Base-by-base conservation (phyloP, 1,140 invertebrate species). In the Apocrypta bakeri region DNA sequence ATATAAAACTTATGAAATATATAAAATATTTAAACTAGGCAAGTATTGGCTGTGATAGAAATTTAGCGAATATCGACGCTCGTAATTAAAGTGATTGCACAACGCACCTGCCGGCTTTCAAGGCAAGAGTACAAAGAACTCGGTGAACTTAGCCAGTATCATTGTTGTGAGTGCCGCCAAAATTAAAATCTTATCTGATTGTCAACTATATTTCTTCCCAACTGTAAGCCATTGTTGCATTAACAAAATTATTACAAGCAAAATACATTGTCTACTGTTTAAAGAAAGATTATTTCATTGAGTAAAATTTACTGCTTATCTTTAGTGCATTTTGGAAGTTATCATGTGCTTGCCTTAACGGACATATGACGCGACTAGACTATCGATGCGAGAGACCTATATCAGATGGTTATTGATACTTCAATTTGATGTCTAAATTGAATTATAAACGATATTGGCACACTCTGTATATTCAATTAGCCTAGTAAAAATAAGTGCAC, bases 161-260 rank as follows among this genome's bases (percentile, higher is more conserved):
- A 76, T 76, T 76, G 74, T 76, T 21, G 63, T 24, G 56, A 27
- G 17, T 42, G 48, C 8, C n/a, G 48, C 27, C 56, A 79, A 69
- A 78, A 79, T 79, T 79, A 71, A 79, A 79, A 71, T 66, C 77
- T 79, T 79, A 79, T 79, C 77, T 69, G 21, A 33, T 33, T 9
- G 64, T 4, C 31, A 27, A 74, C 42, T 3, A 29, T 69, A 3
- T 69, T 33, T 21, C 17, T 12, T 69, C 14, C 17, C 17, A 17
- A 6, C n/a, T 21, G 27, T 17, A 14, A 24, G 11, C 72, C 66
- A 79, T 79, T 79, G 77, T 79, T 25, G 27, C 17, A 40, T 27
- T 66, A 48, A 24, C 31, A 29, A 74, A 79, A 79, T 79, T 79
- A 79, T 79, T 79, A 79, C 77, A 79, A 79, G 37, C 63, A 68